These are phyloP conservation scores for Fulmarus glacialis DNA, from an alignment of 2,113 vertebrate genomes.

Conservation along the genomic window DNA sequence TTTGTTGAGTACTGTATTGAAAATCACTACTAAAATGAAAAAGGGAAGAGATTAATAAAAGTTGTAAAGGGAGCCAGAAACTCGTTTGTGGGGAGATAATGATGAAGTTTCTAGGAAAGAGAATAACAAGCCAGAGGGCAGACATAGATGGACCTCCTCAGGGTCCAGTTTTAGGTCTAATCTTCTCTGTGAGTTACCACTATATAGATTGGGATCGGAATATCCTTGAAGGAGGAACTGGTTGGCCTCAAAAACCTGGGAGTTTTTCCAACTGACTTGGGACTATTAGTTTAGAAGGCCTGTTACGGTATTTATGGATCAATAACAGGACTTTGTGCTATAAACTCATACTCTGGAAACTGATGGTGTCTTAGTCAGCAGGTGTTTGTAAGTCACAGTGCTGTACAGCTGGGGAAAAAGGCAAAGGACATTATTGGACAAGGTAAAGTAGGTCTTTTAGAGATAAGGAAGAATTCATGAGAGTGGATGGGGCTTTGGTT, in stretches of 20 bases:
- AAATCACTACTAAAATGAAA: neutral
- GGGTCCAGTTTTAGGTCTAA: neutral
- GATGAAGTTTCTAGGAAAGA: neutral
- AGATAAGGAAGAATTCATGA: neutral
- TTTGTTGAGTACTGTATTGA: neutral
- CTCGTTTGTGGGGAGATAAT: neutral
- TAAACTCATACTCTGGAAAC: neutral
- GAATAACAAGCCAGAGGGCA: neutral
- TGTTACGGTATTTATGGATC: neutral
- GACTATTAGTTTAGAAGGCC: neutral
- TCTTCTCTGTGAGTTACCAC: neutral
- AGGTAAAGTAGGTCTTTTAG: neutral
- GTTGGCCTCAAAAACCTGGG: neutral
- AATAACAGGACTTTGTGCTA: neutral
- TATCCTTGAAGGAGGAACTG: neutral
- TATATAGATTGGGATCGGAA: neutral
- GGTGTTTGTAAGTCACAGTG: neutral
- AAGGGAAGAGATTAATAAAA: neutral
- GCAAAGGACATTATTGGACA: neutral
- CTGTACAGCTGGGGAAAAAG: neutral
- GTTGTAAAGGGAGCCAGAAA: neutral
- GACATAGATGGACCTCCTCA: neutral
- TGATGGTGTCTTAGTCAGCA: neutral
- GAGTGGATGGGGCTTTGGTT: neutral
- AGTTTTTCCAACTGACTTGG: neutral